phyloP scores from a whole-genome alignment of 2,888 invertebrate species.

The Criorhina ranunculi region DNA sequence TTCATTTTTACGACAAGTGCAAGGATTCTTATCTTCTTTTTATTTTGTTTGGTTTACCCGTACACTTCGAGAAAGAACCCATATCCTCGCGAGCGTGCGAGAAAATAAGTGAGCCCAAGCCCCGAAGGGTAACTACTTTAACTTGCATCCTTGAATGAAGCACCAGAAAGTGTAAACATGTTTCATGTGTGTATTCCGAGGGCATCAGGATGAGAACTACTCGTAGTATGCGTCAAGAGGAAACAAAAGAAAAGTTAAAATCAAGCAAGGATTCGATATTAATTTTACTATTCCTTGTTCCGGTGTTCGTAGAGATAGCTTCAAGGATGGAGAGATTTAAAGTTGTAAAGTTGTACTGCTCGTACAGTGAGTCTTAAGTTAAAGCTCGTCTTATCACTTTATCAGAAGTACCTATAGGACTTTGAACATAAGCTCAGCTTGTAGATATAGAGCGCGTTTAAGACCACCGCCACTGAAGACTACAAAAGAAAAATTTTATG shows the following conservation, averaged over 20 bases:
- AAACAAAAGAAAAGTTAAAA: neutral
- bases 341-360: too few species aligned
- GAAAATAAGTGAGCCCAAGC: constrained; percentile 7
- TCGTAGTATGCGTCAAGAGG: too few species aligned
- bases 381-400: too few species aligned
- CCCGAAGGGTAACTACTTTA: constrained; percentile 11
- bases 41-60: constrained; percentile 1
- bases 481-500: too few species aligned
- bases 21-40: constrained; percentile 12
- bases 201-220: constrained; percentile 17
- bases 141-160: constrained; percentile 20
- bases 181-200: neutral
- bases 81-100: constrained; percentile 1
- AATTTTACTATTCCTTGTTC: neutral
- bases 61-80: constrained; percentile 1
- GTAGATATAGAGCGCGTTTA: too few species aligned
- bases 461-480: too few species aligned
- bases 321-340: too few species aligned
- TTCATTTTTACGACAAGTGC: constrained; percentile 21
- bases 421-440: too few species aligned
- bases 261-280: neutral
- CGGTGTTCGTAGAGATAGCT: too few species aligned
- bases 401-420: too few species aligned
- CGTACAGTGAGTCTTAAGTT: too few species aligned
- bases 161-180: constrained; percentile 15